Evolutionary conservation across 1,140 invertebrate species (phyloP).

Genomic region (Nasonia vitripennis): DNA sequence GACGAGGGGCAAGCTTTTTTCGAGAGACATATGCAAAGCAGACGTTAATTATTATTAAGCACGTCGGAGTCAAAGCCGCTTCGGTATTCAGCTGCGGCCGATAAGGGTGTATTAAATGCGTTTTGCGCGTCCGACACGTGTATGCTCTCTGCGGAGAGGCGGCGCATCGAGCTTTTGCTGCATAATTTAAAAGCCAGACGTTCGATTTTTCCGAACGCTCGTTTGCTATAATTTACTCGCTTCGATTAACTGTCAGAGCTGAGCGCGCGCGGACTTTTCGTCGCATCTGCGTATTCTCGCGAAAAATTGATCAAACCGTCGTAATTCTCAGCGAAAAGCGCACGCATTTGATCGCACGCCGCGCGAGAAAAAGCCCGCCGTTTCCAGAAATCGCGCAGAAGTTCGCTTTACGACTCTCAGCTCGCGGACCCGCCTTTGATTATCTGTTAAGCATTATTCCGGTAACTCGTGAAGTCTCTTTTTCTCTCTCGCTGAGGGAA

Average conservation of each 20-base stretch:
- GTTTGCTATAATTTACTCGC: background rate
- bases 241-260: background rate
- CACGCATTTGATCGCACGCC: no score
- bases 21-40: no score
- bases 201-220: background rate
- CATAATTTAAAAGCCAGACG: conserved; percentile 20
- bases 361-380: no score
- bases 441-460: conserved; percentile 30
- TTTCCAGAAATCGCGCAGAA: conserved; percentile 1
- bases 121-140: no score
- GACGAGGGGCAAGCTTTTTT: no score
- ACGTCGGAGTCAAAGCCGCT: no score
- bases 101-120: no score
- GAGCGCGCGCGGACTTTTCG: background rate
- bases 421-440: background rate
- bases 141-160: no score
- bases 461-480: background rate
- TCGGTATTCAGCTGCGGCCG: no score
- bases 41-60: no score
- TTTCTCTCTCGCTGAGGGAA: background rate
- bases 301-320: background rate
- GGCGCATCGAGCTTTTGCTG: background rate
- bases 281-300: background rate
- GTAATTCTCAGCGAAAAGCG: background rate
- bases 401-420: background rate